phyloP scores from a whole-genome alignment of 2,888 invertebrate genomes.

The Hypolimnas misippus region DNA sequence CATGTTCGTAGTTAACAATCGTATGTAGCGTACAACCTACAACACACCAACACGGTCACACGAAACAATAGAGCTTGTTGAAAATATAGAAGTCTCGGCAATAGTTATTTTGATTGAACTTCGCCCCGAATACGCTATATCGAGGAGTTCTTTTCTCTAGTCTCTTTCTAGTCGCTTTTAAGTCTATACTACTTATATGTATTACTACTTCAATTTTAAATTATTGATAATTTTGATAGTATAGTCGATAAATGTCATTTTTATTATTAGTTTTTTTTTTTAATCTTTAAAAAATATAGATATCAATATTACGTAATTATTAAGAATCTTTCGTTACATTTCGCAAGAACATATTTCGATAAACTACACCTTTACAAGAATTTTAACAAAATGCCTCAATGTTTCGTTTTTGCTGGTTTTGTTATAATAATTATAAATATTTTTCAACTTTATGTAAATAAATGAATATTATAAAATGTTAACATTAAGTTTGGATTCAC shows the following conservation, averaged over 20 bases:
- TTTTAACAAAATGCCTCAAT: not conserved
- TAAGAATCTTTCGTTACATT: too few species aligned
- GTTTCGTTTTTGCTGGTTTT: not conserved
- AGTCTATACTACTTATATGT: not conserved
- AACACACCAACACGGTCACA: not conserved
- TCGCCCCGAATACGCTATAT: not conserved
- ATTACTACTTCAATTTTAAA: not conserved
- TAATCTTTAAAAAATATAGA: too few species aligned
- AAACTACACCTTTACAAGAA: too few species aligned
- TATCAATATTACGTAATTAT: too few species aligned
- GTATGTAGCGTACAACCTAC: conserved; percentile 3
- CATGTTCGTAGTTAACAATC: conserved; percentile 31
- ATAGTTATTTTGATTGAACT: not conserved
- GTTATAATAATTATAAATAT: too few species aligned
- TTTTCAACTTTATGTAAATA: not conserved
- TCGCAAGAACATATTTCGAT: too few species aligned
- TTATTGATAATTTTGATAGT: too few species aligned
- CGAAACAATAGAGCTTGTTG: too few species aligned
- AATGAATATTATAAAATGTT: conserved; percentile 4
- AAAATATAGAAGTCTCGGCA: not conserved
- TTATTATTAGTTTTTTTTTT: too few species aligned
- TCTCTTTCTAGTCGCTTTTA: conserved; percentile 11
- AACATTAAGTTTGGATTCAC: not conserved
- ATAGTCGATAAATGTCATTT: too few species aligned
- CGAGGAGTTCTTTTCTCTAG: not conserved